phyloP scores from a whole-genome alignment of 2,888 invertebrate species.

The Schizaphis graminum region DNA sequence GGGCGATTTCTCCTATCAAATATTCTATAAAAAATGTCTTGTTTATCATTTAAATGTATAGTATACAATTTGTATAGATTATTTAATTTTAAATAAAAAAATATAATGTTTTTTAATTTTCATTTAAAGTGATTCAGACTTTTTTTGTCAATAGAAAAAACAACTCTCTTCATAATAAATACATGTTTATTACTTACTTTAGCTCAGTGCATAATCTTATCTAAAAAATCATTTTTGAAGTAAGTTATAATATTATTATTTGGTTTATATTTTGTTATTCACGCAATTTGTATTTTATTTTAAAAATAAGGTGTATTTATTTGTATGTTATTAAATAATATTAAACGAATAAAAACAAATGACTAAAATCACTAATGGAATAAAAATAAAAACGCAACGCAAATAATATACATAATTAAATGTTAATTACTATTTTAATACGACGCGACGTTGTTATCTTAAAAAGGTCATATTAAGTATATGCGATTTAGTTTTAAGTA shows the following conservation, averaged over 20 bases:
- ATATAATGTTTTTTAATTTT: neutral
- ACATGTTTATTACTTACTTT: neutral
- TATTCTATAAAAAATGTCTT: too few species aligned
- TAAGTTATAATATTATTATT: neutral
- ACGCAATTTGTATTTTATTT: too few species aligned
- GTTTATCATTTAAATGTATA: too few species aligned
- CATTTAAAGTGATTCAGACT: neutral
- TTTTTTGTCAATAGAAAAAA: neutral
- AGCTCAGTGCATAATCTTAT: neutral
- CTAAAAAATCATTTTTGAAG: neutral
- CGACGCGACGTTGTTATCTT: neutral
- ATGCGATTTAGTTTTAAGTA: neutral
- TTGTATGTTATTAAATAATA: neutral
- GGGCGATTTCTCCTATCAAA: too few species aligned
- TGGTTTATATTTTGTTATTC: neutral
- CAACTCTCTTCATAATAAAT: neutral
- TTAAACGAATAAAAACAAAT: neutral
- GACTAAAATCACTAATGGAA: neutral
- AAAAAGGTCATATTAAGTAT: neutral
- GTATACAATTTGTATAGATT: too few species aligned
- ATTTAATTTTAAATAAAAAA: too few species aligned
- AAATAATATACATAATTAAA: neutral
- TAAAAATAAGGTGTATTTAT: neutral
- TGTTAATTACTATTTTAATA: neutral
- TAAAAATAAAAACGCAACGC: neutral